phyloP scores from a whole-genome alignment of 1,140 invertebrate genomes.

The Microplitis demolitor region DNA sequence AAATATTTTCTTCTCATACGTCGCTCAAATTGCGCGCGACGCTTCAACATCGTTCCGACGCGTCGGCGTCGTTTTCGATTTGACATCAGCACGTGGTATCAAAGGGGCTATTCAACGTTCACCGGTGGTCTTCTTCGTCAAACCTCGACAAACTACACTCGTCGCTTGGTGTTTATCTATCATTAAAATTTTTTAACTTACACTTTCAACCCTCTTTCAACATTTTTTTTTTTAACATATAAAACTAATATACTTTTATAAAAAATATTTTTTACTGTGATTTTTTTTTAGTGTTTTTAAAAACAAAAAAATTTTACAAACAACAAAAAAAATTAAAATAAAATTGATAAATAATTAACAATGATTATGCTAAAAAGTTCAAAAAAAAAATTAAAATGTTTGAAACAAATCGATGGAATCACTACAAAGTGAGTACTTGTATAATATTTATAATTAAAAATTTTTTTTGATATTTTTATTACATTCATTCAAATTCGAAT shows the following conservation, averaged over 20 bases:
- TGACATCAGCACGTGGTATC: constrained; percentile 46
- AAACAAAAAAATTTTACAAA: too few species aligned
- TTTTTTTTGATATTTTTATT: background rate
- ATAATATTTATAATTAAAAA: too few species aligned
- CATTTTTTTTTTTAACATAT: background rate
- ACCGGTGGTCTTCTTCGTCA: constrained; percentile 37
- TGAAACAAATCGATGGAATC: too few species aligned
- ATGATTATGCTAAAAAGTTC: too few species aligned
- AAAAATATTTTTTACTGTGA: too few species aligned
- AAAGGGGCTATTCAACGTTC: constrained; percentile 38
- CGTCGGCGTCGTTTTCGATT: constrained; percentile 38
- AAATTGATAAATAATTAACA: too few species aligned
- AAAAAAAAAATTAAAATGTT: too few species aligned
- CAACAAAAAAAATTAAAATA: too few species aligned
- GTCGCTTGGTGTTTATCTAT: constrained; percentile 22
- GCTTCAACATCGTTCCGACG: constrained; percentile 25
- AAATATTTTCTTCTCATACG: background rate
- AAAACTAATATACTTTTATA: too few species aligned
- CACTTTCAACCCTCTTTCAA: background rate
- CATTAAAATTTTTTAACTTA: background rate
- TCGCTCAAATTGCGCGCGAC: constrained; percentile 31
- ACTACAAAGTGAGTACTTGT: too few species aligned
- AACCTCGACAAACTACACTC: constrained; percentile 42
- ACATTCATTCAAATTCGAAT: background rate
- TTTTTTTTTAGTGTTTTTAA: too few species aligned